Percentiles rank a stretch among this genome's conserved stretches.
phyloP scores from a whole-genome alignment of 2,113 vertebrate species.

The Butorides virescens region DNA sequence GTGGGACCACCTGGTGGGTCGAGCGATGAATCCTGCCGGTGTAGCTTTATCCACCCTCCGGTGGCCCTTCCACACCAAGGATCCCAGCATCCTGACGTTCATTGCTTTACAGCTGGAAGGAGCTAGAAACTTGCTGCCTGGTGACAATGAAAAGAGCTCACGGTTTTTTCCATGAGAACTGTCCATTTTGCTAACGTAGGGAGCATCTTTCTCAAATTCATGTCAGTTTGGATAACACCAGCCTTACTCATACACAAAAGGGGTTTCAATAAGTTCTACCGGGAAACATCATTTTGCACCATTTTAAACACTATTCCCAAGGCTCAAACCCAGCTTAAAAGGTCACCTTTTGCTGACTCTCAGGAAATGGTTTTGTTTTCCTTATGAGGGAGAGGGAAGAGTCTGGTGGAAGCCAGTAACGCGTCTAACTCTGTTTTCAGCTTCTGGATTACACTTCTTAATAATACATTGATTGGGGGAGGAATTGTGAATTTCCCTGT shows the following conservation, averaged over 20 bases:
- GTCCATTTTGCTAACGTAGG: rapidly evolving
- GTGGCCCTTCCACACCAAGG: background rate
- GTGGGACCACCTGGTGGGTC: background rate
- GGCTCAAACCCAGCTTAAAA: background rate
- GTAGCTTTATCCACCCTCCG: background rate
- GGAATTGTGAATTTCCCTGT: background rate
- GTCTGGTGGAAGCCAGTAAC: background rate
- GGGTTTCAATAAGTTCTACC: background rate
- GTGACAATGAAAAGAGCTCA: background rate
- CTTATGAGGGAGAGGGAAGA: background rate
- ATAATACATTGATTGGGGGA: background rate
- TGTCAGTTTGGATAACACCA: background rate
- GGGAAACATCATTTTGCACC: background rate
- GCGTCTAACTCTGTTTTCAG: background rate
- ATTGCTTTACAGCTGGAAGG: background rate
- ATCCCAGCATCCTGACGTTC: background rate
- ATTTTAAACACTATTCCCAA: background rate
- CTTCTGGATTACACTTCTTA: background rate
- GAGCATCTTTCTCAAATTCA: background rate
- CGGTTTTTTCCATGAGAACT: background rate
- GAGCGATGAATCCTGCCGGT: background rate
- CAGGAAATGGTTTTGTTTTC: background rate
- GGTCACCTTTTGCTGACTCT: background rate
- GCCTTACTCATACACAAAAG: rapidly evolving
- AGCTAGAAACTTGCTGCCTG: background rate